Conservation (phyloP, 2,888 invertebrate genomes). For the Vannuccia rotundouncinata region DNA sequence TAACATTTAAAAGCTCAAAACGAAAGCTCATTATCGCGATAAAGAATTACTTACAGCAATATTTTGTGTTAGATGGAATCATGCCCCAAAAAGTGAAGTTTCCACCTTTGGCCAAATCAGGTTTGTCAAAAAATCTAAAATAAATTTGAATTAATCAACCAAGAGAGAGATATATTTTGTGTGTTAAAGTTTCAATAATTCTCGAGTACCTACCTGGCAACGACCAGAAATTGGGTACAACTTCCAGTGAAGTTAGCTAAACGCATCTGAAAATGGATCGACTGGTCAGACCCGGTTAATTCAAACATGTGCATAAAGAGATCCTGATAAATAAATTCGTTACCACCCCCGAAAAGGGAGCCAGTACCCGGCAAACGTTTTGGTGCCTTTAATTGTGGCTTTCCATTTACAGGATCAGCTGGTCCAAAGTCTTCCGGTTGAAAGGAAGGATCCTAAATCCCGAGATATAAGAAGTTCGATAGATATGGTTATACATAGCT, state of each 20-base stretch:
- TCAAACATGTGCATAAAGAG: conserved; percentile 35
- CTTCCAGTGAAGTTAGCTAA: conserved; percentile 12
- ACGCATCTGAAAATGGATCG: conserved; percentile 38
- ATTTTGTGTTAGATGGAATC: conserved; percentile 38
- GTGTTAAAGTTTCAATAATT: too few species aligned
- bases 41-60: conserved; percentile 33
- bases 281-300: conserved; percentile 35
- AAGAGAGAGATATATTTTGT: too few species aligned
- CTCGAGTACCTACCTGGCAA: conserved; percentile 39
- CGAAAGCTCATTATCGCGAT: too few species aligned
- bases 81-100: conserved; percentile 38
- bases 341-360: neutral
- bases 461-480: neutral
- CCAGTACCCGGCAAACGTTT: conserved; percentile 27
- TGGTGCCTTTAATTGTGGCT: conserved; percentile 11
- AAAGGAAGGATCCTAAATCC: conserved; percentile 33
- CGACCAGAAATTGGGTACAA: conserved; percentile 37
- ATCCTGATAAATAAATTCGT: conserved; percentile 30
- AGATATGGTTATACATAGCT: neutral
- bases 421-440: conserved; percentile 6
- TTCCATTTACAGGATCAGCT: conserved; percentile 8
- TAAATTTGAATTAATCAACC: neutral
- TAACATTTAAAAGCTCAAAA: too few species aligned
- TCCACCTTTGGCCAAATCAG: neutral
- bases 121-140: neutral